Base-by-base conservation (phyloP, 1,140 invertebrate genomes). In the Rhizoglyphus robini region DNA sequence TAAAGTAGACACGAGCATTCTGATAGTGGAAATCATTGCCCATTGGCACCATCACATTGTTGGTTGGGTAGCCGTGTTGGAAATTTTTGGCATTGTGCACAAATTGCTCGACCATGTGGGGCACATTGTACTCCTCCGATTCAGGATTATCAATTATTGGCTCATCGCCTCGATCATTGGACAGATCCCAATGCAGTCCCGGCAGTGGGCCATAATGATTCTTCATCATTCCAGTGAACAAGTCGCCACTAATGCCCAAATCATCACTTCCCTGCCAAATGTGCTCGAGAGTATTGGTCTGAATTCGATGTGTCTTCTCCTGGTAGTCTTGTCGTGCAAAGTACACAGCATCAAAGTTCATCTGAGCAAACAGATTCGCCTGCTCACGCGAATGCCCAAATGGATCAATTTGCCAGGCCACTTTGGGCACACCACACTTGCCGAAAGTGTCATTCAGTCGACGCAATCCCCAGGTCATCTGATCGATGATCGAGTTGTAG, bases 1-100 rank as follows among this genome's bases (percentile, higher is more conserved):
- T 84, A 73, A 82, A 96, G 83, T 87, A 91, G 70, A 82, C 81
- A 68, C 84, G 77, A 1, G 92, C 90, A 36, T 67, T 59, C 34
- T 51, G 27, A 36, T 68, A 68, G 15, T 63, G 29, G 38, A 68
- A 68, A 41, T 68, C 67, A 0, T 3, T 15, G 0, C 67, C 67
- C 54, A 68, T 62, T 2, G 67, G 38, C 4, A 68, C 25, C n/a
- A 68, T 46, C n/a, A 68, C 11, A 38, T 68, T 20, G 29, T 58
- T 68, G 8, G 65, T 68, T 11, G 1, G 13, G 11, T 67, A 67
- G 5, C 27, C 3, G 11, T 41, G 3, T 4, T n/a, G 0, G 11
- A 67, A 34, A 2, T 11, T 3, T 4, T 34, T 15, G n/a, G 54
- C 41, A 20, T 20, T 11, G 5, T 58, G n/a, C 8, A 38, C 29